A percentile compares a stretch with the other conserved stretches of the same genome.
Conservation (phyloP, 2,797 vertebrate genomes). For the Myotis myotis region DNA sequence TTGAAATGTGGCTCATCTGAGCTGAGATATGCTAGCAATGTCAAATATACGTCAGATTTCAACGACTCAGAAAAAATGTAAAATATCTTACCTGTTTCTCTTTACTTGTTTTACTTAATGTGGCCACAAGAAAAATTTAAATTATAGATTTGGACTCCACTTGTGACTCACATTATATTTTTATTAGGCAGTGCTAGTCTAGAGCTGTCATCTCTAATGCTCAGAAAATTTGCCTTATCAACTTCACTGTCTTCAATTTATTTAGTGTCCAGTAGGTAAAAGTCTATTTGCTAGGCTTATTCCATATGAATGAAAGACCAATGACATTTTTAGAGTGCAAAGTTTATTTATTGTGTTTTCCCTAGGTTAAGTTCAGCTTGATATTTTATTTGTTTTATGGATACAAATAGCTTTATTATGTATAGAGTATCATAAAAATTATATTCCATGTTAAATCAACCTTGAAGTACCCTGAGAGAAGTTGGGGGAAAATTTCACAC, state of each 20-base stretch:
- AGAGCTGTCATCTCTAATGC: background rate
- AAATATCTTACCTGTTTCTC: background rate
- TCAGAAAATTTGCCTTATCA: background rate
- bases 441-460: background rate
- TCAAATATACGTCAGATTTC: background rate
- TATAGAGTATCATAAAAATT: constrained; percentile 5
- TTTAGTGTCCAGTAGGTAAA: background rate
- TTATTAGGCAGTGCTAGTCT: background rate
- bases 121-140: background rate
- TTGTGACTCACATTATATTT: background rate
- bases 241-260: background rate
- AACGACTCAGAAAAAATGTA: background rate
- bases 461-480: background rate
- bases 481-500: background rate
- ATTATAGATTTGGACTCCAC: background rate
- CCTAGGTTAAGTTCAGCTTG: background rate
- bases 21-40: background rate
- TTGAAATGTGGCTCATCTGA: background rate
- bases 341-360: background rate
- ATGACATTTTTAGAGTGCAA: background rate
- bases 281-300: background rate
- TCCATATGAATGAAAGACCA: background rate
- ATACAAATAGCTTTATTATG: background rate
- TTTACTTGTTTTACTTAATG: constrained; percentile 7
- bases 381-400: background rate